Conservation (phyloP, 2,888 invertebrate species). For the Sylvicola cinctus region DNA sequence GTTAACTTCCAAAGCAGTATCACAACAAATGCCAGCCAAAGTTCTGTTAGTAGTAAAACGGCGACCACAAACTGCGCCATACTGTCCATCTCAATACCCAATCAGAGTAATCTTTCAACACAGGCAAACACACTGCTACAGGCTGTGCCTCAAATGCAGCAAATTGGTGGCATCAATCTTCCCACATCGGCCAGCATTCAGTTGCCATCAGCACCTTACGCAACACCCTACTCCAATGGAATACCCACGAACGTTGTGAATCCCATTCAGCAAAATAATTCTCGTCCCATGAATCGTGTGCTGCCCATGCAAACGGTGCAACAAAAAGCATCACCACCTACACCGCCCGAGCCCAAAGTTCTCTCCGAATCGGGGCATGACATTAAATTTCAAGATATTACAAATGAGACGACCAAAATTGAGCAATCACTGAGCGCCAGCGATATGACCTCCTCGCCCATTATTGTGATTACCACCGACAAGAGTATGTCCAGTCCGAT, state of each 20-base stretch:
- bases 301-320: conserved; percentile 53
- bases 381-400: neutral
- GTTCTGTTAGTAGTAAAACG: no score
- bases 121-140: neutral
- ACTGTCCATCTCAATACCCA: no score
- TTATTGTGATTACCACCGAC: no score
- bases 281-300: conserved; percentile 55
- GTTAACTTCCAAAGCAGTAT: no score
- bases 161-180: conserved; percentile 3
- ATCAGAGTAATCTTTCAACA: no score
- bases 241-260: conserved; percentile 53
- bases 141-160: neutral
- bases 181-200: conserved; percentile 21
- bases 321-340: conserved; percentile 27
- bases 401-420: no score
- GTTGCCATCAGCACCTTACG: conserved; percentile 33
- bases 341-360: conserved; percentile 11
- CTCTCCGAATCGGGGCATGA: neutral
- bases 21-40: no score
- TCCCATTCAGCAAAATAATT: conserved; percentile 29
- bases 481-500: no score
- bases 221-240: conserved; percentile 33
- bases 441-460: no score
- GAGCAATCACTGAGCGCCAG: no score
- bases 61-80: conserved; percentile 9